Evolutionary conservation across 2,113 vertebrate species (phyloP), one percentile per base, ranked within the genome.

Genomic region (Gadus chalcogrammus): DNA sequence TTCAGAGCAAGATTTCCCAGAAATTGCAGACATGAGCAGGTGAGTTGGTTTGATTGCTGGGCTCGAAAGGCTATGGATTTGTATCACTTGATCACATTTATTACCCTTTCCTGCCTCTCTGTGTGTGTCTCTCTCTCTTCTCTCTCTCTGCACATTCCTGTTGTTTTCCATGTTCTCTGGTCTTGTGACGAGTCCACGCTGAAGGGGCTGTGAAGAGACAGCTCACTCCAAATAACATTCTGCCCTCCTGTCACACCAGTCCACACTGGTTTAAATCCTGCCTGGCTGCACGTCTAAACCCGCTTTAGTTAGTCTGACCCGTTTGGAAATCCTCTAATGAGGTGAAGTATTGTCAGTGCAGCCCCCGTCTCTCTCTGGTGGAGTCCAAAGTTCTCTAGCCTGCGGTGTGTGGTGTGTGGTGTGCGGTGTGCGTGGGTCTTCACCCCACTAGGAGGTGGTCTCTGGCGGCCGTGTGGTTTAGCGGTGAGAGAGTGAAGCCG

Each of bases 11-110:
- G 73, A 59, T 35, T 35, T 35, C 4, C 31, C 31, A 35, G 31
- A 35, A 72, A 28, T 75, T 64, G 42, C 70, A 76, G 77, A 71
- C 65, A 83, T 81, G 84, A 79, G 70, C 79, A 85, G 88, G 89
- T 90, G 64, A 82, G 90, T 85, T 72, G 16, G 18, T 38, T 75
- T 71, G 56, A 16, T 17, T 5, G 31, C n/a, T 15, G 79, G 64
- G 2, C 24, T 70, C 48, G 8, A 13, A 7, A 65, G 73, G 65
- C 52, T 58, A n/a, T 58, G 55, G 5, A 58, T 17, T 58, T 16
- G 15, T 7, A 4, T 58, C 15, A 58, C 4, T 58, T 58, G 9
- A 58, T 4, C 55, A 58, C 48, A 18, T 16, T n/a, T 27, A 48
- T 48, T 48, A 48, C 42, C 42, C 42, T 68, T 75, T 59, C 38